phyloP scores from a whole-genome alignment of 2,113 vertebrate species.

The Toxotes jaculatrix region DNA sequence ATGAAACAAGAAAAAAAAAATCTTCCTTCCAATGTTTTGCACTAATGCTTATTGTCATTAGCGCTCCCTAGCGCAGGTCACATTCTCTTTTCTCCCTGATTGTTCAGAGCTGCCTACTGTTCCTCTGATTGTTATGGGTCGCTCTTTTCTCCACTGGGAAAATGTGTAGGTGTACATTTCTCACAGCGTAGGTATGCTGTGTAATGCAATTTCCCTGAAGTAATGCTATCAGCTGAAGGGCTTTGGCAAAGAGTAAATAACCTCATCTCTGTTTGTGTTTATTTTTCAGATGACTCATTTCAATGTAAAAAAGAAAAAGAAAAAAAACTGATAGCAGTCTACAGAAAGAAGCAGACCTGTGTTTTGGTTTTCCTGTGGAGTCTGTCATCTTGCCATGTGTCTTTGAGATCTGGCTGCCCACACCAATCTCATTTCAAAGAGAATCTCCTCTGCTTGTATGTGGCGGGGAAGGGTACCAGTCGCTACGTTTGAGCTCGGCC shows the following conservation, averaged over 20 bases:
- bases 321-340: neutral
- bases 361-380: neutral
- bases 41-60: constrained; percentile 56
- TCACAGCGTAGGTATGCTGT: constrained; percentile 39
- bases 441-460: neutral
- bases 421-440: constrained; percentile 48
- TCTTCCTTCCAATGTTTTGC: constrained; percentile 48
- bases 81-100: constrained; percentile 26
- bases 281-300: constrained; percentile 25
- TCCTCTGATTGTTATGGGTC: constrained; percentile 44
- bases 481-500: constrained; percentile 32
- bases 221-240: constrained; percentile 51
- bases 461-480: constrained; percentile 21
- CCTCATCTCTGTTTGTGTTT: neutral
- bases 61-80: constrained; percentile 29
- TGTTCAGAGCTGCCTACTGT: constrained; percentile 26
- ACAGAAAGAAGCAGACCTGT: neutral
- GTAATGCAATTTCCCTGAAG: constrained; percentile 66
- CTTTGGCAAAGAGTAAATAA: constrained; percentile 26
- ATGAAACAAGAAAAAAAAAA: constrained; percentile 14
- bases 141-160: constrained; percentile 40
- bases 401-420: constrained; percentile 15
- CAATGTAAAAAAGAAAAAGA: neutral
- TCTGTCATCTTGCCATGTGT: neutral
- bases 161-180: constrained; percentile 48